phyloP scores from a whole-genome alignment of 2,888 invertebrate genomes.

The Scaptomyza cyrtandrae region DNA sequence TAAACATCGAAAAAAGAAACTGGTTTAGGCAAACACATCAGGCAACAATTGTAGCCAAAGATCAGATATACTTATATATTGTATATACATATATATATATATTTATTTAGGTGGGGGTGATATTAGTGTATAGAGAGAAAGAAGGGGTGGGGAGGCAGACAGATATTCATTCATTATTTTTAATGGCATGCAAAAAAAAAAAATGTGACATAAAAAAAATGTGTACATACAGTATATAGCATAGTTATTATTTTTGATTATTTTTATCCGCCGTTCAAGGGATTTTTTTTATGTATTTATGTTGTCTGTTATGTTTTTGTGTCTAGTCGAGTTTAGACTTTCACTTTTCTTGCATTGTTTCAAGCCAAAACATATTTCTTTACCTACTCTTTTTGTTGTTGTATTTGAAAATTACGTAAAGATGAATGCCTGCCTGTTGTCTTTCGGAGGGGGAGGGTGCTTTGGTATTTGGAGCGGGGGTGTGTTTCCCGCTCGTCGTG shows the following conservation, averaged over 20 bases:
- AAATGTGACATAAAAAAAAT: background rate
- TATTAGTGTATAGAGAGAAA: background rate
- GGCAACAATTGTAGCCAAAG: constrained; percentile 65
- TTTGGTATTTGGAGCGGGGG: constrained; percentile 63
- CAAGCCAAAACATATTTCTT: constrained; percentile 48
- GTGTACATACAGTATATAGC: background rate
- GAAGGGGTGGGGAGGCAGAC: constrained; percentile 7
- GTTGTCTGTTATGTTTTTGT: constrained; percentile 8
- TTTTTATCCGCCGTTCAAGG: constrained; percentile 2
- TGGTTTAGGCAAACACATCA: constrained; percentile 54
- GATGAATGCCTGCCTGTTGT: constrained; percentile 77
- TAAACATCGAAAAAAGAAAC: constrained; percentile 49
- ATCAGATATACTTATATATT: constrained; percentile 28
- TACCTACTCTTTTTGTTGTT: constrained; percentile 18
- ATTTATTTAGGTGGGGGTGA: constrained; percentile 25
- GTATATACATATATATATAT: background rate
- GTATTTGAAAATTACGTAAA: constrained; percentile 73
- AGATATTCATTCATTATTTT: constrained; percentile 68
- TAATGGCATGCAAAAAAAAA: constrained; percentile 43
- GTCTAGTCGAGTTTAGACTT: constrained; percentile 57
- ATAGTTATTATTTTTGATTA: constrained; percentile 58
- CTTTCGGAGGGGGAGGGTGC: constrained; percentile 8
- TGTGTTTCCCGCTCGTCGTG: constrained; percentile 43
- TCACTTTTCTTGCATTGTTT: constrained; percentile 76
- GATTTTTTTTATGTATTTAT: constrained; percentile 2